Evolutionary conservation across 2,888 invertebrate genomes (phyloP), one percentile per base, ranked within the genome.

Genomic region (Xiphydria camelus): DNA sequence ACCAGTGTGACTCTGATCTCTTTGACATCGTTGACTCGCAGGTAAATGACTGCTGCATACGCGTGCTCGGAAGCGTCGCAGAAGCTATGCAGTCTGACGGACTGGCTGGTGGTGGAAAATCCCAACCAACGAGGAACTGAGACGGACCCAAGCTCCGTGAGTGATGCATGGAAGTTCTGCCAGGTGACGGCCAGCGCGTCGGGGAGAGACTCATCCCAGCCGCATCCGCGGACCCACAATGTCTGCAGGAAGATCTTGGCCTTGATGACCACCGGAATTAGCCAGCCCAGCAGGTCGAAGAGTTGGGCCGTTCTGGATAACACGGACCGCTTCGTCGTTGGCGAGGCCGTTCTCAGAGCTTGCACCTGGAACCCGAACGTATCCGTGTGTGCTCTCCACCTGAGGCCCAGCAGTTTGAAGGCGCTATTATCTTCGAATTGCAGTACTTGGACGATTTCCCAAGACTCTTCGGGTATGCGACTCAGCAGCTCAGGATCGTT

Each of bases 241-340:
- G n/a, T n/a, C n/a, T n/a, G n/a, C n/a, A n/a, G n/a, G n/a, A n/a
- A n/a, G n/a, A n/a, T n/a, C n/a, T n/a, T n/a, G n/a, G n/a, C n/a
- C n/a, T n/a, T n/a, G 7, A 57, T 47, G 0, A 45, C 23, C 1
- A 51, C 34, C 1, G 55, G 59, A 2, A 51, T 15, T 0, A 49
- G n/a, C 20, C 49, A 50, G 0, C 52, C 52, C 1, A 57, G 36
- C 3, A 51, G 55, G 26, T 57, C 54, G 14, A 39, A 57, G 7
- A 57, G 23, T 10, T 44, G 42, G 4, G 53, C 49, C 1, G 47
- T 17, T 19, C 51, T 35, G 0, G 53, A 55, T 1, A 53, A 19
- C 4, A 51, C 36, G 1, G 19, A 3, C 1, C 54, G 15, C 32
- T 57, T 53, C 0, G 51, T 49, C 15, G n/a, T 5, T n/a, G n/a